Conservation (phyloP, 2,113 vertebrate genomes). For the Danionella cerebrum region DNA sequence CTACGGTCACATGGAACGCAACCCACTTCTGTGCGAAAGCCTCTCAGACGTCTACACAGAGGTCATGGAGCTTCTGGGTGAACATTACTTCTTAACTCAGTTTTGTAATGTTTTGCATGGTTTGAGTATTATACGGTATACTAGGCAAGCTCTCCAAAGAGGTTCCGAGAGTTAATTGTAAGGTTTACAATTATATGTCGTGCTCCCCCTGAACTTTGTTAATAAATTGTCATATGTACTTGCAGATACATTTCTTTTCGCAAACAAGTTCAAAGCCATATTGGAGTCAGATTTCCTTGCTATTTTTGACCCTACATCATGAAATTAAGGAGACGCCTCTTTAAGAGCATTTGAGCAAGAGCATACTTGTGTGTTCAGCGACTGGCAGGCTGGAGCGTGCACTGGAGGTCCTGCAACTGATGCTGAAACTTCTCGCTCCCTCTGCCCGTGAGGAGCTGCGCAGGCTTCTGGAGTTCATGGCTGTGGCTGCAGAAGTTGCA, state of each 20-base stretch:
- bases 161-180: no score
- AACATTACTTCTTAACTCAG: neutral
- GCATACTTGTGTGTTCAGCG: conserved; percentile 53
- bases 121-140: no score
- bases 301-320: no score
- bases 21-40: conserved; percentile 70
- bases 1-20: conserved; percentile 68
- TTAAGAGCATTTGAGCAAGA: neutral
- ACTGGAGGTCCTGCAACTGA: conserved; percentile 85
- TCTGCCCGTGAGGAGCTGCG: conserved; percentile 79
- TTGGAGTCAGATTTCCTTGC: no score
- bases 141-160: no score
- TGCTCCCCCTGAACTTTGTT: no score
- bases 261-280: no score
- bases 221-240: no score
- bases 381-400: conserved; percentile 76
- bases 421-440: conserved; percentile 79
- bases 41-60: conserved; percentile 76
- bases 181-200: no score
- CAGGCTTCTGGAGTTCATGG: conserved; percentile 82
- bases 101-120: neutral
- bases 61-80: conserved; percentile 83
- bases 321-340: no score
- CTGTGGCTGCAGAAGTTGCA: conserved; percentile 72
- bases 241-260: no score